Conservation (phyloP, 2,113 vertebrate species). For the Acrocephalus kingi region DNA sequence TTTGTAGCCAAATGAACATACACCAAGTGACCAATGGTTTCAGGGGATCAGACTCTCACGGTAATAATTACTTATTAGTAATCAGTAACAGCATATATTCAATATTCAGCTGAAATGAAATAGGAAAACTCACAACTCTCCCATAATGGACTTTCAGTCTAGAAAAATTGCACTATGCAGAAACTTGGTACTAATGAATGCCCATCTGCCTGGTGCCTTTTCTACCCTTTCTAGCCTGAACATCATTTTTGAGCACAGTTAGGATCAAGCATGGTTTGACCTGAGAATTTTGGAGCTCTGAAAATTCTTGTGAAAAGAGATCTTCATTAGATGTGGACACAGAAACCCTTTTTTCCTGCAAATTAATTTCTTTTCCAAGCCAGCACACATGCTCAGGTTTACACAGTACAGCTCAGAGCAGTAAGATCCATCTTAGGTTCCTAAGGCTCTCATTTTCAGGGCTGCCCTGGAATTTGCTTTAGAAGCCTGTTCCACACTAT, state of each 20-base stretch:
- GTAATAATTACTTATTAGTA: slow-evolving; percentile 23
- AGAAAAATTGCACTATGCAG: background rate
- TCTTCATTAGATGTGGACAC: background rate
- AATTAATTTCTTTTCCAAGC: background rate
- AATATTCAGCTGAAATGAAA: background rate
- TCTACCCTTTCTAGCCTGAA: background rate
- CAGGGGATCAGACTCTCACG: background rate
- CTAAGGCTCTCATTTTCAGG: slow-evolving; percentile 29
- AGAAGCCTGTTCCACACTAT: slow-evolving; percentile 11
- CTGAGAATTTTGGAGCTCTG: background rate
- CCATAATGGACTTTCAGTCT: background rate
- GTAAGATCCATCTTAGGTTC: background rate
- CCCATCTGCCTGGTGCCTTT: background rate
- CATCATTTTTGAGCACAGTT: background rate
- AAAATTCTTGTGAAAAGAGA: background rate
- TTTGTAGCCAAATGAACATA: slow-evolving; percentile 16
- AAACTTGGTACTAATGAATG: background rate
- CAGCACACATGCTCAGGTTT: background rate
- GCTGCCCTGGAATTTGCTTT: slow-evolving; percentile 11
- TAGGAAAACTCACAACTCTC: background rate
- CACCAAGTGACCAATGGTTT: slow-evolving; percentile 14
- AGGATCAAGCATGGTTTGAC: background rate
- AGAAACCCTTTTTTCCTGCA: background rate
- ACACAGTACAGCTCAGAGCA: background rate
- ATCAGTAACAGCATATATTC: background rate